Evolutionary conservation across 2,797 vertebrate species (phyloP).

Genomic region (Micromesistius poutassou): DNA sequence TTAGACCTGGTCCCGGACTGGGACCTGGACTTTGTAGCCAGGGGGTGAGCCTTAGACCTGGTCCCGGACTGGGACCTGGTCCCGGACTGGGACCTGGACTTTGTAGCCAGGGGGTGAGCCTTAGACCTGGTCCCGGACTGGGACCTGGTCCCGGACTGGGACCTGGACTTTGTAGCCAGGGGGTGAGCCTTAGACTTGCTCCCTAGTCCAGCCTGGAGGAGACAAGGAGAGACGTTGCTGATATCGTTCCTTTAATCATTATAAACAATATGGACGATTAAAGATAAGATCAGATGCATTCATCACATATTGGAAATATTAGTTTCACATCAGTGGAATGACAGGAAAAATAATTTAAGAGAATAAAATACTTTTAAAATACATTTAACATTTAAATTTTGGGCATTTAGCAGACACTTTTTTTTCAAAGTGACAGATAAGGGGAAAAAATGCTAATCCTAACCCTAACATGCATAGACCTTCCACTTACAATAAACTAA

Average conservation of each 20-base stretch:
- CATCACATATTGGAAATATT: no score
- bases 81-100: not conserved
- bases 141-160: no score
- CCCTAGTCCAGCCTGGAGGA: no score
- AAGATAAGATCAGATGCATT: no score
- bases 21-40: constrained; percentile 58
- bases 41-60: constrained; percentile 68
- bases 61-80: not conserved
- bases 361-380: not conserved
- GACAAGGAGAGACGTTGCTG: no score
- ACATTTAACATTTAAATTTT: no score
- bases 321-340: no score
- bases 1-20: not conserved
- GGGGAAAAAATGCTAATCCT: not conserved
- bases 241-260: no score
- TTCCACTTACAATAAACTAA: no score
- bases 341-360: not conserved
- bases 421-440: no score
- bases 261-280: not conserved
- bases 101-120: constrained; percentile 72
- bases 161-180: constrained; percentile 60
- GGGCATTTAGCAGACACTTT: no score
- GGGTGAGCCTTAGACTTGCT: constrained; percentile 66
- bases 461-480: no score
- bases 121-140: not conserved